Evolutionary conservation across 2,888 invertebrate species (phyloP), one percentile per base, ranked within the genome.

Genomic region (Malthinus flaveolus): DNA sequence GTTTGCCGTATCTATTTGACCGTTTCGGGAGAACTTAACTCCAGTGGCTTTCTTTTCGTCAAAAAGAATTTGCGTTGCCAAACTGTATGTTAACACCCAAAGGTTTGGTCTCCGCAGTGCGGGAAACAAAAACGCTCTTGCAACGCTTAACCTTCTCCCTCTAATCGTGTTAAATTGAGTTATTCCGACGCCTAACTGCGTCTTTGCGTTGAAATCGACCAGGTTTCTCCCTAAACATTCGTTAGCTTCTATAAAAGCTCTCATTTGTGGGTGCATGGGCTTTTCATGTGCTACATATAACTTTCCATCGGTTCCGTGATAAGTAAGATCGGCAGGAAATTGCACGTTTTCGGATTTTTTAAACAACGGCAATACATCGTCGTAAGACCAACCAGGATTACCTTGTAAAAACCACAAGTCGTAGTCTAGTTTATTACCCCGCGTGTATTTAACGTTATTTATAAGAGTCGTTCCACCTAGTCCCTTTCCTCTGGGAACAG

Each of bases 241-340:
- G 3, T 87, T 87, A 0, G 87, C 87, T 63, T 83, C 81, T 45
- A 86, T 79, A 71, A 90, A 91, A 1, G 85, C 80, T 49, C 81
- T 80, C 37, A 82, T 77, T 1, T 82, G 80, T 37, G 82, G 80
- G 23, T 59, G 15, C 0, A 88, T 88, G 44, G 85, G 72, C 69
- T 86, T 82, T 59, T 79, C 72, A 3, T 84, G 85, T 0, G 85
- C 85, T 6, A 90, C 85, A 71, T 88, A 85, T 64, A 90, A 75
- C 62, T 85, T 85, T 0, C 90, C 90, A n/a, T 82, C 80, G 32
- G 72, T 79, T 0, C 86, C 86, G 65, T 89, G 90, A 69, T 83
- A 88, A 1, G 81, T 79, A 0, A 86, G 87, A 72, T 86, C 84
- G 55, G 77, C 79, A 32, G 83, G 82, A 6, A 69, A 50, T 8